These are phyloP conservation scores for Drosophila truncata DNA, from an alignment of 1,140 invertebrate species.

Conservation along the genomic window DNA sequence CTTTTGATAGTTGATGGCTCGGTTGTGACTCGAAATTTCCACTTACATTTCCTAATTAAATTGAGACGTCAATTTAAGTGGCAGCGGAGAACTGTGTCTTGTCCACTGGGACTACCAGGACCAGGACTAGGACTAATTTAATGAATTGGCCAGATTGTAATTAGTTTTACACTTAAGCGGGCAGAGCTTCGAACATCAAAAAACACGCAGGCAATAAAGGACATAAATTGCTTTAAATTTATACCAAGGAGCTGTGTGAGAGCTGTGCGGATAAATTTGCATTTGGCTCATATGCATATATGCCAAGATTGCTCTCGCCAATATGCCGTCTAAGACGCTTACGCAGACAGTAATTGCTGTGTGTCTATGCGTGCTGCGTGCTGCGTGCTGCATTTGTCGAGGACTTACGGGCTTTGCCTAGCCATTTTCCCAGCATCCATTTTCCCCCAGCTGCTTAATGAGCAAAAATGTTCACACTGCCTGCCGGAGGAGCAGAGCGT, in stretches of 20 bases:
- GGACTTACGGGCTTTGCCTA: conserved; percentile 51
- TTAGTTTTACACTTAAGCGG: conserved; percentile 44
- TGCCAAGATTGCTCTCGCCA: conserved; percentile 6
- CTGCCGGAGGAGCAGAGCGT: conserved; percentile 6
- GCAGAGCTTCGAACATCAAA: conserved; percentile 11
- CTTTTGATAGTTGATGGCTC: conserved; percentile 15
- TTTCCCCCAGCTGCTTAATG: conserved; percentile 45
- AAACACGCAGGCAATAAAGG: conserved; percentile 5
- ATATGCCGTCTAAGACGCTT: conserved; percentile 40
- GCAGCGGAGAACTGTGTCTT: not conserved
- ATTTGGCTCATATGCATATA: conserved; percentile 42
- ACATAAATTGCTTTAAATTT: conserved; percentile 37
- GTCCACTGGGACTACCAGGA: not conserved
- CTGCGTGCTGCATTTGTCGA: conserved; percentile 58
- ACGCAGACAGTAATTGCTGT: conserved; percentile 51
- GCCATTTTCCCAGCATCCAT: conserved; percentile 2
- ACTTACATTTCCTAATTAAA: conserved; percentile 38
- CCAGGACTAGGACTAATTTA: conserved; percentile 24
- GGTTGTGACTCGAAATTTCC: conserved; percentile 12
- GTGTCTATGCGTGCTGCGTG: conserved; percentile 22
- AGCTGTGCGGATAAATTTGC: conserved; percentile 34
- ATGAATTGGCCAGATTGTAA: conserved; percentile 48
- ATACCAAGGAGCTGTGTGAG: not conserved
- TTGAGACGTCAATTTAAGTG: conserved; percentile 30
- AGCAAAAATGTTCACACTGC: conserved; percentile 56